A percentile compares a stretch with the other conserved stretches of the same genome.
These are phyloP conservation scores for Drosophila grimshawi DNA, from an alignment of 1,140 invertebrate species.

Conservation along the genomic window DNA sequence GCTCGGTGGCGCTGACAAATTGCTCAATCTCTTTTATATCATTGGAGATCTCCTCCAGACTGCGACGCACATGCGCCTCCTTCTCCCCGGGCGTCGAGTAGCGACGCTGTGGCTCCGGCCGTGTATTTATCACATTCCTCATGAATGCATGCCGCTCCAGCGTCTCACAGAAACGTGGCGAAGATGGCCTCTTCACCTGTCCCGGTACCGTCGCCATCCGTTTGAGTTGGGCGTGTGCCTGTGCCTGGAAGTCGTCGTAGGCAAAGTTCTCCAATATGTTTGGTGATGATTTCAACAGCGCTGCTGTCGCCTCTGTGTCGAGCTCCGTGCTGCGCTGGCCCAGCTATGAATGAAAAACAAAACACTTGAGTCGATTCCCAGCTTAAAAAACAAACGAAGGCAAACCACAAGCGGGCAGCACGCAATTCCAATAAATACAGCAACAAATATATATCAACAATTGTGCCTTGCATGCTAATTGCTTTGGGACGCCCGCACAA, in stretches of 20 bases:
- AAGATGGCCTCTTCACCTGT: conserved; percentile 27
- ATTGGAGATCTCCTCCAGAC: conserved; percentile 81
- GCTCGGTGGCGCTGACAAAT: conserved; percentile 80
- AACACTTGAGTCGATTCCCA: conserved; percentile 12
- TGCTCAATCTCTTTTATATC: conserved; percentile 83
- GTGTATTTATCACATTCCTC: conserved; percentile 75
- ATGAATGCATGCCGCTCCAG: conserved; percentile 79
- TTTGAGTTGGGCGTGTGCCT: conserved; percentile 44
- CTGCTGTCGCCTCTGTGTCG: conserved; percentile 63
- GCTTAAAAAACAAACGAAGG: conserved; percentile 44
- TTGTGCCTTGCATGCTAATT: conserved; percentile 73
- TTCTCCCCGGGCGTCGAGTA: conserved; percentile 79
- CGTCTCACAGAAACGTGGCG: conserved; percentile 76
- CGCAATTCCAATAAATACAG: conserved; percentile 74
- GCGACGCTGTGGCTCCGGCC: conserved; percentile 61
- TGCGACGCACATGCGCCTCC: conserved; percentile 74
- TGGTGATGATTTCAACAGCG: conserved; percentile 74
- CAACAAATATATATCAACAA: conserved; percentile 18
- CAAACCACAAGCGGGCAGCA: conserved; percentile 45
- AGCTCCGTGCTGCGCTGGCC: conserved; percentile 58
- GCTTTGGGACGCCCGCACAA: conserved; percentile 47
- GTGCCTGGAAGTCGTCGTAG: conserved; percentile 67
- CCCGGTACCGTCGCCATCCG: conserved; percentile 57
- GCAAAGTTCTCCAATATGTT: conserved; percentile 79
- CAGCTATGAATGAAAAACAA: conserved; percentile 51